A percentile compares a stretch with the other conserved stretches of the same genome.
phyloP scores from a whole-genome alignment of 2,797 vertebrate genomes.

The Lepus oiostolus region DNA sequence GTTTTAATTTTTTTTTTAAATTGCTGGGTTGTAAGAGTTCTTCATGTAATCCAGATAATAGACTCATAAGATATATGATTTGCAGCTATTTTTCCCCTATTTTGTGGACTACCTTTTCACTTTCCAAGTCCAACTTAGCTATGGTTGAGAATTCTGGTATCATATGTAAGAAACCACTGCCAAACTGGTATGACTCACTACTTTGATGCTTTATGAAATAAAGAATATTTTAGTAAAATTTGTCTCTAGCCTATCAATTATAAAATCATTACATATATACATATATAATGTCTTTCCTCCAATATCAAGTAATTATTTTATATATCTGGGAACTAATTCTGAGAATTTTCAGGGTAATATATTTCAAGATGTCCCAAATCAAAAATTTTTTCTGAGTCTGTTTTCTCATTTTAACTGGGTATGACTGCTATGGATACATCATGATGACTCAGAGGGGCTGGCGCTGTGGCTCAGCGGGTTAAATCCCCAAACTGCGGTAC shows the following conservation, averaged over 20 bases:
- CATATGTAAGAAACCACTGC: neutral
- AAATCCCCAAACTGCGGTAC: no score
- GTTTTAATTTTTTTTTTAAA: neutral
- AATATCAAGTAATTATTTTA: neutral
- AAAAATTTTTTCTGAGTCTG: neutral
- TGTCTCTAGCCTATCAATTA: neutral
- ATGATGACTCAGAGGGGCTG: no score
- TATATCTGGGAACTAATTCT: neutral
- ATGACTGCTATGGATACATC: neutral
- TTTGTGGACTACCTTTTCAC: neutral
- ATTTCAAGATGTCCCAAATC: neutral
- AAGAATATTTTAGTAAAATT: slow-evolving; percentile 1
- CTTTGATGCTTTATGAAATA: neutral
- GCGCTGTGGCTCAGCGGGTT: no score
- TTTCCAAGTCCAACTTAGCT: neutral
- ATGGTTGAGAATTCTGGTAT: neutral
- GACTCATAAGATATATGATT: neutral
- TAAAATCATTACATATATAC: neutral
- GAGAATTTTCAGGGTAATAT: neutral
- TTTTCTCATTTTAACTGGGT: neutral
- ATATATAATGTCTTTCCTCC: neutral
- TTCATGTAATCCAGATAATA: neutral
- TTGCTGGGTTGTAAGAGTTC: neutral
- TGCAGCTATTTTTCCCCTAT: neutral
- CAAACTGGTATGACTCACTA: neutral